A percentile compares a stretch with the other conserved stretches of the same genome.
Conservation (phyloP, 1,140 invertebrate genomes). For the Onthophagus taurus region DNA sequence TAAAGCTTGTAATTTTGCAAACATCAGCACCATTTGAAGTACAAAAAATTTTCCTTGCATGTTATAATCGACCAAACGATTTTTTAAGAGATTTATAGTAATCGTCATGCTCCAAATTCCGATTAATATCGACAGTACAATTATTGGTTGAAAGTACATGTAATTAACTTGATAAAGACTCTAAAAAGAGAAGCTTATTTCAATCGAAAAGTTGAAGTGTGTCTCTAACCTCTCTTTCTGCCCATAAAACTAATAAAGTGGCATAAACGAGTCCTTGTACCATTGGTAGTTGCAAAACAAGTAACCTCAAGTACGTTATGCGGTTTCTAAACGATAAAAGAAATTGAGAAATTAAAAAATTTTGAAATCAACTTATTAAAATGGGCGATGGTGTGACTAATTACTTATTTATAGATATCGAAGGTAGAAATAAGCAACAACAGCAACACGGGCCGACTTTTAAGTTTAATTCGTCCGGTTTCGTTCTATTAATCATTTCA, state of each 20-base stretch:
- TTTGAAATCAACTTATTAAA: not conserved
- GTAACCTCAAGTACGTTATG: slow-evolving; percentile 40
- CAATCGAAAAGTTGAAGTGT: not conserved
- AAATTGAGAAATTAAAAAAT: not conserved
- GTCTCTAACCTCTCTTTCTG: slow-evolving; percentile 47
- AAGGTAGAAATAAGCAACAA: slow-evolving; percentile 46
- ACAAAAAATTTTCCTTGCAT: slow-evolving; percentile 40
- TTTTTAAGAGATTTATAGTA: slow-evolving; percentile 42
- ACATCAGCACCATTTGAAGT: slow-evolving; percentile 44
- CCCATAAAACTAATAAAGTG: slow-evolving; percentile 46
- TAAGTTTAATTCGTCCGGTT: slow-evolving; percentile 41
- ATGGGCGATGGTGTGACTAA: slow-evolving; percentile 16
- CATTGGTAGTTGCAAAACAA: slow-evolving; percentile 50
- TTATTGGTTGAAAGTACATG: slow-evolving; percentile 48
- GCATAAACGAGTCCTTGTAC: slow-evolving; percentile 47
- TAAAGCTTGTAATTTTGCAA: slow-evolving; percentile 46
- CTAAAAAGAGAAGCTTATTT: slow-evolving; percentile 37
- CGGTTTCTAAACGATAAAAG: slow-evolving; percentile 36
- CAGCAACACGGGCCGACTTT: slow-evolving; percentile 52
- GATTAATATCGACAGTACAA: slow-evolving; percentile 48
- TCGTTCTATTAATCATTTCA: slow-evolving; percentile 43
- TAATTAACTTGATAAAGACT: slow-evolving; percentile 48
- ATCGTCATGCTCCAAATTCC: slow-evolving; percentile 54
- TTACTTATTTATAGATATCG: slow-evolving; percentile 46
- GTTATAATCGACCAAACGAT: slow-evolving; percentile 36